A percentile compares a stretch with the other conserved stretches of the same genome.
phyloP scores from a whole-genome alignment of 2,888 invertebrate genomes.

The Eristalis tenax region DNA sequence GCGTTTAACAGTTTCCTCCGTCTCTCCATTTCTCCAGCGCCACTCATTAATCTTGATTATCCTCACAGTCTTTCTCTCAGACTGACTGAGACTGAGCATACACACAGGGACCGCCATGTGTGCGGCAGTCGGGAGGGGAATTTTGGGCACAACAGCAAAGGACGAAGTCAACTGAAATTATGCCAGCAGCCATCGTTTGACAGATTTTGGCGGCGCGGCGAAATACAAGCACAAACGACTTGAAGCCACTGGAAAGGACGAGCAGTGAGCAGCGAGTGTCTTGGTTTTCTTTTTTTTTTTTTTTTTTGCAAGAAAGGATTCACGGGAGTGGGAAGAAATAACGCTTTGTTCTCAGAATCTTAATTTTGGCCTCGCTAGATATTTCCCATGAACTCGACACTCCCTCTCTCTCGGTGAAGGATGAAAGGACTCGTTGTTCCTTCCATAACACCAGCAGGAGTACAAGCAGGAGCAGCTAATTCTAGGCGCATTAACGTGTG shows the following conservation, averaged over 20 bases:
- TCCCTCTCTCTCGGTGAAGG: constrained; percentile 6
- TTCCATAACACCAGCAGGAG: neutral
- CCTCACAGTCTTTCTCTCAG: neutral
- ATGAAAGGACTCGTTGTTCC: constrained; percentile 2
- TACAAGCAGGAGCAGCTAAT: neutral
- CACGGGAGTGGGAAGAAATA: neutral
- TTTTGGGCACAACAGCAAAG: neutral
- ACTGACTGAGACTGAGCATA: too few relatives aligned
- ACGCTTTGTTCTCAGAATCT: neutral
- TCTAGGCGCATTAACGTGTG: neutral
- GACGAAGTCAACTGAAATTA: constrained; percentile 23
- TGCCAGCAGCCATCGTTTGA: constrained; percentile 23
- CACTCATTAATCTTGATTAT: constrained; percentile 40
- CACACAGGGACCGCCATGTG: neutral
- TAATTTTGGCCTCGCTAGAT: constrained; percentile 17
- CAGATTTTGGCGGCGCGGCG: neutral
- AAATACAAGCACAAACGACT: neutral
- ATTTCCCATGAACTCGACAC: neutral
- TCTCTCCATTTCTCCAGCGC: neutral
- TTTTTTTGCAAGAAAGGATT: constrained; percentile 14
- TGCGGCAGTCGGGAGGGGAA: too few relatives aligned
- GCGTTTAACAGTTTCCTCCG: neutral
- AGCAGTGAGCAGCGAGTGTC: neutral
- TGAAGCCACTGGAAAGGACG: neutral
- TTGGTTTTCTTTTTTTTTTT: neutral